phyloP scores from a whole-genome alignment of 2,888 invertebrate genomes.

The Nephrotoma guestfalica region DNA sequence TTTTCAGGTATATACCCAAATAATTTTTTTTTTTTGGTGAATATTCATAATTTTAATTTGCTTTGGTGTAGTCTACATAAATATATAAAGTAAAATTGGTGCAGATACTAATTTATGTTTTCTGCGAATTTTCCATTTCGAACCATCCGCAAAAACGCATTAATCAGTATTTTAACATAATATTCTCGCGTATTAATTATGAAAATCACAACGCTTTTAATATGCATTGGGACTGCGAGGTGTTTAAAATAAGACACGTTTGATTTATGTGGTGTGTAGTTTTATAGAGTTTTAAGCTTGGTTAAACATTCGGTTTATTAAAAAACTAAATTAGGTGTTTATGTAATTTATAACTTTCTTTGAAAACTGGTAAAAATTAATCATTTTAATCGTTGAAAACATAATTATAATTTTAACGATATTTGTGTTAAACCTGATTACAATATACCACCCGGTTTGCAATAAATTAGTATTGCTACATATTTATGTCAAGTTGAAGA shows the following conservation, averaged over 20 bases:
- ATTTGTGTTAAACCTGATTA: no score
- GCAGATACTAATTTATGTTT: neutral
- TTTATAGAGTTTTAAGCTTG: neutral
- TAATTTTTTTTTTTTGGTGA: neutral
- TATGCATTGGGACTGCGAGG: neutral
- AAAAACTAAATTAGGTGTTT: neutral
- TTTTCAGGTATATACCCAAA: neutral
- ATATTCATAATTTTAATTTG: neutral
- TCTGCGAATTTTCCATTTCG: neutral
- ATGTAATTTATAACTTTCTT: neutral
- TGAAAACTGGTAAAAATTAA: neutral
- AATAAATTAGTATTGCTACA: no score
- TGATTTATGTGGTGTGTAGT: neutral
- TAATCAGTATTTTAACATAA: neutral
- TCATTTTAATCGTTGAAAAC: no score
- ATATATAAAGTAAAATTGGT: neutral
- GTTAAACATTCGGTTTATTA: neutral
- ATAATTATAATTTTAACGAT: no score
- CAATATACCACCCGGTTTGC: no score
- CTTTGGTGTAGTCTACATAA: neutral
- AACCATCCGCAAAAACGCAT: neutral
- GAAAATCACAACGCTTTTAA: neutral
- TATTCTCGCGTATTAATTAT: neutral
- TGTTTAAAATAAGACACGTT: neutral
- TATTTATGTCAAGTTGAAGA: no score